A percentile compares a stretch with the other conserved stretches of the same genome.
phyloP scores from a whole-genome alignment of 2,113 vertebrate genomes.

The Psophia crepitans region DNA sequence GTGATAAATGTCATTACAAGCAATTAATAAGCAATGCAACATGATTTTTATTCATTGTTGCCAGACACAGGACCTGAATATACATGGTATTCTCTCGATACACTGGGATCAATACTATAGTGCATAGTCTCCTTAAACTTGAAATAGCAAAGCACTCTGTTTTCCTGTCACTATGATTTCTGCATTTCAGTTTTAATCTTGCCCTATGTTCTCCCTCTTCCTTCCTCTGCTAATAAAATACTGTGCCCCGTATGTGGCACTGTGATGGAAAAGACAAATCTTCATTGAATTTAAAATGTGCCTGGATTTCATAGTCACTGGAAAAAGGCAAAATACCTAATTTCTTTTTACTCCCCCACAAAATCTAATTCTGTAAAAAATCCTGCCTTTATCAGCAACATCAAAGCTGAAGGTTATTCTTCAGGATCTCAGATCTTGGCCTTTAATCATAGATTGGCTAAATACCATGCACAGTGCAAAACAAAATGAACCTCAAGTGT shows the following conservation, averaged over 20 bases:
- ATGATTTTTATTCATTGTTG: background rate
- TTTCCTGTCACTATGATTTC: background rate
- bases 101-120: background rate
- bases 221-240: background rate
- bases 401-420: slow-evolving; percentile 1
- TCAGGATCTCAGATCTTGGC: background rate
- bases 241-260: background rate
- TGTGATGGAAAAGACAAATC: background rate
- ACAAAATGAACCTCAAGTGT: background rate
- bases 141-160: background rate
- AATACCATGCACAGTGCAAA: background rate
- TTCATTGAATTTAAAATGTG: background rate
- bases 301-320: background rate
- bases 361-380: background rate
- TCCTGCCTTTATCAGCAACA: background rate
- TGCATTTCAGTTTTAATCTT: background rate
- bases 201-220: background rate
- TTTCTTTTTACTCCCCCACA: background rate
- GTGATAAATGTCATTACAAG: background rate
- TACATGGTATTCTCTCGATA: background rate
- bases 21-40: background rate
- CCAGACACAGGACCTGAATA: background rate
- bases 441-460: slow-evolving; percentile 16
- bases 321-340: background rate
- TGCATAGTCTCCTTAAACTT: background rate